Conservation (phyloP, 2,888 invertebrate genomes). For the Brenthis ino region DNA sequence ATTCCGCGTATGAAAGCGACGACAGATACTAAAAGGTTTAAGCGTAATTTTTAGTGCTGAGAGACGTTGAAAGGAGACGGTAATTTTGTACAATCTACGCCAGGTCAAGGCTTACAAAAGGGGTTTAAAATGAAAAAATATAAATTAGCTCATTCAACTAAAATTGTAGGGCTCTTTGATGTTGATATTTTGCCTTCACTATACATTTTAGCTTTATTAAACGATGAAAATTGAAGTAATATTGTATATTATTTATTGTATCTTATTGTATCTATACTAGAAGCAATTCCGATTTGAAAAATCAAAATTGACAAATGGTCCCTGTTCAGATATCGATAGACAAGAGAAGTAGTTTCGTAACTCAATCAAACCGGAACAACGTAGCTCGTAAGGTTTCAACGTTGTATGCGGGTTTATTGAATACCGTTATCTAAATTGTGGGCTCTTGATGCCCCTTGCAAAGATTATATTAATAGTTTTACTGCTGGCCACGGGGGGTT, state of each 20-base stretch:
- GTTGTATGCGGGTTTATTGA: constrained; percentile 64
- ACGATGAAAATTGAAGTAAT: constrained; percentile 8
- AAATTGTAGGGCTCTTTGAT: constrained; percentile 8
- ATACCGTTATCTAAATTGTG: constrained; percentile 76
- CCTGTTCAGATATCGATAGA: constrained; percentile 1
- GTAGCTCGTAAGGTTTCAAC: constrained; percentile 35
- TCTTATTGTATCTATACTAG: background rate
- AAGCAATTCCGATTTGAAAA: background rate
- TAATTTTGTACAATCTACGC: constrained; percentile 53
- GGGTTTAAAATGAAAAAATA: constrained; percentile 43
- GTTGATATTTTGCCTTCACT: constrained; percentile 13
- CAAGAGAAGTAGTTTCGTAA: constrained; percentile 35
- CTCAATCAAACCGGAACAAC: constrained; percentile 69
- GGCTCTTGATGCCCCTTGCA: constrained; percentile 68
- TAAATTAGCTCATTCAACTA: constrained; percentile 50
- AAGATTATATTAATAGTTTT: constrained; percentile 76
- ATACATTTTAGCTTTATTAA: constrained; percentile 33
- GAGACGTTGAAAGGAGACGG: constrained; percentile 49
- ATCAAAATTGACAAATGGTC: background rate
- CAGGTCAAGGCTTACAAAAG: constrained; percentile 30
- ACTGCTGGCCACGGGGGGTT: constrained; percentile 55
- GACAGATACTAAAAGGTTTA: constrained; percentile 29
- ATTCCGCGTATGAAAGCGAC: constrained; percentile 31
- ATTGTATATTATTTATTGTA: background rate
- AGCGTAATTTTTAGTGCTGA: constrained; percentile 45